Evolutionary conservation across 2,797 vertebrate genomes (phyloP).

Genomic region (Falco cherrug): DNA sequence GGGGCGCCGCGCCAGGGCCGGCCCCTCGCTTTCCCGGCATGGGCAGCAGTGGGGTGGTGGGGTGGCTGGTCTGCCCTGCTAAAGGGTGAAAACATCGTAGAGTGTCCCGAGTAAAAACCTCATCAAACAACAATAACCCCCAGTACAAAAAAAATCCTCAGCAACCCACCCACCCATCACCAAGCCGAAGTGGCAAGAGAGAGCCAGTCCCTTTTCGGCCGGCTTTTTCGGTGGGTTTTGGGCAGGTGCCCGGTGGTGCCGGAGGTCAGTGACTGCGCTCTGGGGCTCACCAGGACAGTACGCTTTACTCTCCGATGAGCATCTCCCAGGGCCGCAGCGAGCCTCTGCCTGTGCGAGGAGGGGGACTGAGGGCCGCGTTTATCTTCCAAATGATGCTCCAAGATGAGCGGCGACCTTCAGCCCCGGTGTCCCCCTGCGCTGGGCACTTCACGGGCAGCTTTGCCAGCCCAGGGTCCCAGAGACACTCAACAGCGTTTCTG

Average conservation of each 20-base stretch:
- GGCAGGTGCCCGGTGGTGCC: fast-evolving
- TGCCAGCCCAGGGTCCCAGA: fast-evolving
- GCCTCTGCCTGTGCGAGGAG: not conserved
- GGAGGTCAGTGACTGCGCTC: not conserved
- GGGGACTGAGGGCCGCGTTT: not conserved
- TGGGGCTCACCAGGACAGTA: not conserved
- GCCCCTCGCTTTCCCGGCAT: no score
- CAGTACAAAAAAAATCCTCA: fast-evolving
- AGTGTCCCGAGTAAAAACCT: not conserved
- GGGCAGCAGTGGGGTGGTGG: not conserved
- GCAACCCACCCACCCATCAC: not conserved
- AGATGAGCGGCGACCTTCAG: not conserved
- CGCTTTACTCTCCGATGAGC: not conserved
- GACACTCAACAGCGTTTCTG: not conserved
- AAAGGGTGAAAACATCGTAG: not conserved
- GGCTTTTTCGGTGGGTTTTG: not conserved
- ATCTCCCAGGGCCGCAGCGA: not conserved
- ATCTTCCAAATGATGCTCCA: not conserved
- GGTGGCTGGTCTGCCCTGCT: not conserved
- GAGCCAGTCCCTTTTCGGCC: not conserved
- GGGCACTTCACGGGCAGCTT: not conserved
- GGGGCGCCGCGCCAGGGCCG: no score
- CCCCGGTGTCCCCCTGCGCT: not conserved
- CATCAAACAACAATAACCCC: not conserved
- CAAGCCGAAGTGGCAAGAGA: not conserved